Evolutionary conservation across 2,888 invertebrate genomes (phyloP).

Genomic region (Conchocele bisecta): DNA sequence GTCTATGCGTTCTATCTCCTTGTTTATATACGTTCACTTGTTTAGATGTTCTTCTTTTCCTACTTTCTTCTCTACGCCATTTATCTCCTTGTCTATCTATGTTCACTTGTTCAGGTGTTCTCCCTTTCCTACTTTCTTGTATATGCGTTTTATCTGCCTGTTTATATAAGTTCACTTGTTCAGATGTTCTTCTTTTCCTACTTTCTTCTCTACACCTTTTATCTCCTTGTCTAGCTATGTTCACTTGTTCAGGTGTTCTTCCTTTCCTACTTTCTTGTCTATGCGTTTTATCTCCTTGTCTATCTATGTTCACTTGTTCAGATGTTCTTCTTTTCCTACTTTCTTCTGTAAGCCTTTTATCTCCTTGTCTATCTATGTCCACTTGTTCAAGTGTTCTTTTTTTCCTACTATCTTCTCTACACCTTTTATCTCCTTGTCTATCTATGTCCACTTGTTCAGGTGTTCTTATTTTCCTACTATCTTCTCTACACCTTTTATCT

Average conservation of each 20-base stretch:
- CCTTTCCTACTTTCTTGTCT: background rate
- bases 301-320: background rate
- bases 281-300: background rate
- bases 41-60: background rate
- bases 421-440: background rate
- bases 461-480: background rate
- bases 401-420: slow-evolving; percentile 1
- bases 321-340: background rate
- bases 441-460: background rate
- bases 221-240: background rate
- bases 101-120: background rate
- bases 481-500: background rate
- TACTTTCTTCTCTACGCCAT: background rate
- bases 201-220: background rate
- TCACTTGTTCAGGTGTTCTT: background rate
- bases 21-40: background rate
- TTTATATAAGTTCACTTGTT: background rate
- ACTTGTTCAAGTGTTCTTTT: background rate
- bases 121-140: background rate
- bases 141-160: background rate
- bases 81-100: background rate
- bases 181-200: background rate
- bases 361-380: background rate
- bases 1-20: background rate
- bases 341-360: background rate